Evolutionary conservation across 2,888 invertebrate species (phyloP).

Genomic region (Polydesmus complanatus): DNA sequence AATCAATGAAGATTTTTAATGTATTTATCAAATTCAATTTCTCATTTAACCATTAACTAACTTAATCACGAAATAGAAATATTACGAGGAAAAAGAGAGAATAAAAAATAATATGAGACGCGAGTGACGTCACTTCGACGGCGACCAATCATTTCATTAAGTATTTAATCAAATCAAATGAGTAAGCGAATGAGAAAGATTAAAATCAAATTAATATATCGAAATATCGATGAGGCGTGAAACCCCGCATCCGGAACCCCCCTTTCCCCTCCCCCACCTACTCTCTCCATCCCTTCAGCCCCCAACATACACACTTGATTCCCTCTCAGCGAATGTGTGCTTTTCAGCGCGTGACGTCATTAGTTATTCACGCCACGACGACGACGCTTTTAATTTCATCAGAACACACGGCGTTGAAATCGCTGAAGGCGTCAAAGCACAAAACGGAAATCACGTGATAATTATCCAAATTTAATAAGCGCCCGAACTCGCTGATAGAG

Average conservation of each 20-base stretch:
- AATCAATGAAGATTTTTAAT: background rate
- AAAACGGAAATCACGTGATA: background rate
- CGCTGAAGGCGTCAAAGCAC: background rate
- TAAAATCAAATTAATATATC: background rate
- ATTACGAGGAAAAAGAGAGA: background rate
- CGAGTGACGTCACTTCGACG: too few relatives aligned
- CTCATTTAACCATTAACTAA: background rate
- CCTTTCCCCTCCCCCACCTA: too few relatives aligned
- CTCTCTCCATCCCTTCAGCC: too few relatives aligned
- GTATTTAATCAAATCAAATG: background rate
- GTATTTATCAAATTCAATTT: background rate
- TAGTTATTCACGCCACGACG: too few relatives aligned
- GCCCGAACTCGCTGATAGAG: too few relatives aligned
- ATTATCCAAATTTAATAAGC: background rate
- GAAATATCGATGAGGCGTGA: background rate
- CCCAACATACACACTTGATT: too few relatives aligned
- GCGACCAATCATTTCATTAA: background rate
- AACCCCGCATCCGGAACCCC: background rate
- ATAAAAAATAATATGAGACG: too few relatives aligned
- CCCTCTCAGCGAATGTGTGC: too few relatives aligned
- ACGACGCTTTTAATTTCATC: background rate
- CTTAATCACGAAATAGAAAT: background rate
- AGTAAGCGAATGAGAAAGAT: background rate
- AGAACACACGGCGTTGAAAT: background rate
- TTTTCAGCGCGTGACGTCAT: too few relatives aligned